Conservation (phyloP, 2,888 invertebrate species). For the Patella pellucida region DNA sequence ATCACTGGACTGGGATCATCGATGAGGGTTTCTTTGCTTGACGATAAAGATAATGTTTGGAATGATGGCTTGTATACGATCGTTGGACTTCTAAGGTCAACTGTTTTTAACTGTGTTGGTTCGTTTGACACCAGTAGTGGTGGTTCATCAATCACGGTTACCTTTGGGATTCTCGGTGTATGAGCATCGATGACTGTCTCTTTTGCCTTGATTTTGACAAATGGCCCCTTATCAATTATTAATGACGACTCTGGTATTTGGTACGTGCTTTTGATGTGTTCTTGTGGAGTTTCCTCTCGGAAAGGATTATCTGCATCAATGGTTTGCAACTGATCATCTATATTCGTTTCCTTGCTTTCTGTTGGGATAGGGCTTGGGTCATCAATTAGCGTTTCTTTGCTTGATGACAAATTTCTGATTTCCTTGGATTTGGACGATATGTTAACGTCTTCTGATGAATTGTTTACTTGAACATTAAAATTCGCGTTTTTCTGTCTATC, state of each 20-base stretch:
- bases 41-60: no score
- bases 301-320: neutral
- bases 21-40: slow-evolving; percentile 25
- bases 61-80: no score
- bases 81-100: no score
- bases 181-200: neutral
- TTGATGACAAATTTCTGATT: no score
- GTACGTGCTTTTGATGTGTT: neutral
- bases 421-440: no score
- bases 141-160: neutral
- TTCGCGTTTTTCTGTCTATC: neutral
- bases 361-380: no score
- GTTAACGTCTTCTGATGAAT: neutral
- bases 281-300: neutral
- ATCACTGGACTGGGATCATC: slow-evolving; percentile 19
- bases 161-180: neutral
- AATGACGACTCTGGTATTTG: neutral
- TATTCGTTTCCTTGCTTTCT: neutral
- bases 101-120: no score
- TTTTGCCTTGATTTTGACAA: neutral
- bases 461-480: neutral
- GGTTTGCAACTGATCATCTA: neutral
- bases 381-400: no score
- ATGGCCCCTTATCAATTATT: no score
- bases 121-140: no score